Percentiles rank a stretch among this genome's conserved stretches.
Evolutionary conservation across 2,888 invertebrate genomes (phyloP).

Genomic region (Nesidiocoris tenuis): DNA sequence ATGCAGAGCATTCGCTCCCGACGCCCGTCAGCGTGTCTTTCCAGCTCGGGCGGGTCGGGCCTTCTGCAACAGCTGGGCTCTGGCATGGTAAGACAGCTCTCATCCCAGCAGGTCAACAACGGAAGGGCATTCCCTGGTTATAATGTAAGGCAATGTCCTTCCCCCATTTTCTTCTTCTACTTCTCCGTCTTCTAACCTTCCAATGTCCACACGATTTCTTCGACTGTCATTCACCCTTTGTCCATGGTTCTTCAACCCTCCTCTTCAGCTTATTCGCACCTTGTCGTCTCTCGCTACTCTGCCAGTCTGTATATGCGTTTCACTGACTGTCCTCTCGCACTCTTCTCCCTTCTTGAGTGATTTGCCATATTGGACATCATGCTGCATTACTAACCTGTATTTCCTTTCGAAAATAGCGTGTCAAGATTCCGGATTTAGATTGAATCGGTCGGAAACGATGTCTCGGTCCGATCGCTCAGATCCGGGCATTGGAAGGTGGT

Average conservation of each 20-base stretch:
- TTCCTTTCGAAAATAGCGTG: too few relatives aligned
- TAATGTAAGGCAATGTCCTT: conserved; percentile 57
- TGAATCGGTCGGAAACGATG: too few relatives aligned
- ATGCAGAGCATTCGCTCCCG: conserved; percentile 75
- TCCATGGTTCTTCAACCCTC: not conserved
- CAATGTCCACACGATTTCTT: not conserved
- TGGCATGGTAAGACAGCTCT: conserved; percentile 88
- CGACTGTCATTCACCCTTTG: conserved; percentile 3
- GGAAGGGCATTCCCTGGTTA: conserved; percentile 59
- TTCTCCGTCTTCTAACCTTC: conserved; percentile 21
- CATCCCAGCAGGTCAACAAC: conserved; percentile 58
- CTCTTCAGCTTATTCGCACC: not conserved
- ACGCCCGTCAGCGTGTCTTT: conserved; percentile 70
- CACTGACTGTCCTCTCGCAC: not conserved
- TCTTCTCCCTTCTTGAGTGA: not conserved
- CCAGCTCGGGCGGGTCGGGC: conserved; percentile 68
- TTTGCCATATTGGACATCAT: conserved; percentile 4
- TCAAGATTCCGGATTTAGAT: too few relatives aligned
- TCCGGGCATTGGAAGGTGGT: too few relatives aligned
- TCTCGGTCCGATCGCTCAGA: too few relatives aligned
- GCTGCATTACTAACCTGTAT: too few relatives aligned
- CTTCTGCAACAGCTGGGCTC: conserved; percentile 85
- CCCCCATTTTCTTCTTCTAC: conserved; percentile 47
- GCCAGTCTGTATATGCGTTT: not conserved
- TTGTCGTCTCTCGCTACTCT: conserved; percentile 1